Evolutionary conservation across 2,797 vertebrate genomes (phyloP).

Genomic region (Oryzias dopingdopingensis): DNA sequence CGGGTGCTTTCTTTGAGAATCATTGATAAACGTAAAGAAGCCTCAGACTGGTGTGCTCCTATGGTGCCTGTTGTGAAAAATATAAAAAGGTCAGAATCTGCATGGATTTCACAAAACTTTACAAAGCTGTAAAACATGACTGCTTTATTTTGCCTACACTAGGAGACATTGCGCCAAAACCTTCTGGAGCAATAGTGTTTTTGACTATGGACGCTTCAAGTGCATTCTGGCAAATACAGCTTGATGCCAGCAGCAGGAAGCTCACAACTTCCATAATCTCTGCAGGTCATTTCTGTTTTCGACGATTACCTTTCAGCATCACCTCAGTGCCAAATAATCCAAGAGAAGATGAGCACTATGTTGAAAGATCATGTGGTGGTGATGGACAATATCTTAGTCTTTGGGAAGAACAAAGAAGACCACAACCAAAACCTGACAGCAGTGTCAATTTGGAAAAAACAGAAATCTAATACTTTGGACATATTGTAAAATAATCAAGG

Average conservation of each 20-base stretch:
- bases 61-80: background rate
- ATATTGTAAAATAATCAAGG: background rate
- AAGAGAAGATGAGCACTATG: background rate
- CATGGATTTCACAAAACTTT: background rate
- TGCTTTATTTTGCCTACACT: background rate
- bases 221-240: background rate
- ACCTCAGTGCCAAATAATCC: background rate
- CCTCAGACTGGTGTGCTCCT: background rate
- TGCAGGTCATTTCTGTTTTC: background rate
- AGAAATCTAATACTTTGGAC: background rate
- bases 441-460: background rate
- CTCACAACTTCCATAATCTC: background rate
- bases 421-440: background rate
- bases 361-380: background rate
- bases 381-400: background rate
- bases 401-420: background rate
- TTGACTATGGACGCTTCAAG: background rate
- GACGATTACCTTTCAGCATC: background rate
- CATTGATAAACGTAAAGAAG: background rate
- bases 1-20: background rate
- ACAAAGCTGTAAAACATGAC: background rate
- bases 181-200: background rate
- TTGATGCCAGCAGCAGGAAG: background rate
- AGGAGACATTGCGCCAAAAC: background rate
- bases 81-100: background rate